Percentiles rank a stretch among this genome's conserved stretches.
Evolutionary conservation across 2,113 vertebrate species (phyloP).

Genomic region (Chaetops frenatus): DNA sequence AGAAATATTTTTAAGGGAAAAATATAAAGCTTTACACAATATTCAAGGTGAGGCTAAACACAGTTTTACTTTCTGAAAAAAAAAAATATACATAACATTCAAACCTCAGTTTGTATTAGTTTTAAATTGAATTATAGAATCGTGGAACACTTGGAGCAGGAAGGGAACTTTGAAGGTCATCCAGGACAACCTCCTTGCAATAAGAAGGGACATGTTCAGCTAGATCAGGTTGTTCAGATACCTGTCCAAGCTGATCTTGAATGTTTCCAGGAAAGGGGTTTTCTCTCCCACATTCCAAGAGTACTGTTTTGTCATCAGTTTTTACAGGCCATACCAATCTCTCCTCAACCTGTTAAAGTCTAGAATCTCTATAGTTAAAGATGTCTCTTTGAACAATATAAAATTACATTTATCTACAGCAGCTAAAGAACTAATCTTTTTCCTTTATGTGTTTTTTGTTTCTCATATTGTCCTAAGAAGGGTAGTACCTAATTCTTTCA

Average conservation of each 20-base stretch:
- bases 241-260: neutral
- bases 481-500: neutral
- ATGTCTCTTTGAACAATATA: neutral
- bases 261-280: neutral
- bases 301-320: neutral
- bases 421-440: neutral
- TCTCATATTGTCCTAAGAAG: neutral
- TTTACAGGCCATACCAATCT: neutral
- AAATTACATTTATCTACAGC: neutral
- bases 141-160: neutral
- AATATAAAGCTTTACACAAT: neutral
- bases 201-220: neutral
- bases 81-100: neutral
- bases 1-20: neutral
- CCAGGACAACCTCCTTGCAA: neutral
- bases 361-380: neutral
- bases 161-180: neutral
- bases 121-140: neutral
- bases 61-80: neutral
- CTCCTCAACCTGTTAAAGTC: neutral
- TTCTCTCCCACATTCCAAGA: neutral
- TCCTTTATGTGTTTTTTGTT: neutral
- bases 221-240: neutral
- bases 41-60: neutral
- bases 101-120: neutral